These are phyloP conservation scores for Colistium nudipinnis DNA, from an alignment of 2,113 vertebrate species.

Conservation along the genomic window DNA sequence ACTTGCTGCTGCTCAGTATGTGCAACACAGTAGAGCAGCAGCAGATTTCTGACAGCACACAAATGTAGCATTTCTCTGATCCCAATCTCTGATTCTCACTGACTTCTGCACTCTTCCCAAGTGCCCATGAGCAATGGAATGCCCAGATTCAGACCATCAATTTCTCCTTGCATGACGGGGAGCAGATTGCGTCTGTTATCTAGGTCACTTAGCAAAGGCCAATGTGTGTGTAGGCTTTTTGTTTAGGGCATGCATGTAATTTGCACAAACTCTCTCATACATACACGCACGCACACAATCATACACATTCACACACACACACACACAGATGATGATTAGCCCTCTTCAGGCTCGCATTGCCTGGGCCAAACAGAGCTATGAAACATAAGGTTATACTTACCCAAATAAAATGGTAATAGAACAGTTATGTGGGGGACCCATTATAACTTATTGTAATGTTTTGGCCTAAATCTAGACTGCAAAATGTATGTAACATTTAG, in stretches of 20 bases:
- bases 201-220: conserved; percentile 50
- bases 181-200: conserved; percentile 55
- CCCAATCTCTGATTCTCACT: not conserved
- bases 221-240: conserved; percentile 3
- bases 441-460: not conserved
- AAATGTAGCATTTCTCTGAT: conserved; percentile 4
- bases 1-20: not conserved
- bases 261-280: not conserved
- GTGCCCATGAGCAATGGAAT: conserved; percentile 28
- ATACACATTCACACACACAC: not conserved
- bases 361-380: conserved; percentile 14
- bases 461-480: not conserved
- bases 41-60: not conserved
- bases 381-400: conserved; percentile 33
- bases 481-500: not conserved
- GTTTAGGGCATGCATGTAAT: conserved; percentile 13
- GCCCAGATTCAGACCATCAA: conserved; percentile 17
- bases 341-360: conserved; percentile 23
- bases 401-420: conserved; percentile 28
- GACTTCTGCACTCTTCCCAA: conserved; percentile 29
- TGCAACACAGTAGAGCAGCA: not conserved
- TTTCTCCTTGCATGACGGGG: conserved; percentile 9
- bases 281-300: conserved; percentile 17
- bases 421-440: not conserved
- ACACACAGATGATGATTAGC: conserved; percentile 35